Base-by-base conservation (phyloP, 92 coral and sea anemone species). In the Parazoanthus swiftii region DNA sequence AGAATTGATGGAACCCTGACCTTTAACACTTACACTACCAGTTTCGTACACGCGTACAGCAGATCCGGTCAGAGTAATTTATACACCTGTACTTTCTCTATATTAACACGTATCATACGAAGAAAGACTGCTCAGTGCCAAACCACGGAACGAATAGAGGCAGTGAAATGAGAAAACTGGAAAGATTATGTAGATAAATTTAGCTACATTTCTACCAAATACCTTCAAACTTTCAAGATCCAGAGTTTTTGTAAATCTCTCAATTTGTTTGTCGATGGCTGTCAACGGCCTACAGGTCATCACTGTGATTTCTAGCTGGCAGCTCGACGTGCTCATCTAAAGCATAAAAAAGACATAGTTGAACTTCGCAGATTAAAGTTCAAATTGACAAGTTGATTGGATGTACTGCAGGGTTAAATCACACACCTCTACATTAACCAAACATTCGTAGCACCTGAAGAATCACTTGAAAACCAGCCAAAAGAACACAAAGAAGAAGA, bases 221-320 rank as follows among this genome's bases (percentile, higher is more conserved):
- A 97, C 99, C 99, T 97, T 97, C 50, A 97, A 81, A 76, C 88
- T 93, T 15, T 94, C 98, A 16, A 97, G 93, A 58, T 97, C 98
- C 46, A 97, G 88, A 38, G 80, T 86, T 71, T 76, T 91, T 18
- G 94, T 73, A 21, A 95, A 77, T 89, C 82, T 91, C 63, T 93
- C 98, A 33, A 97, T 90, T 58, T 91, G 98, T 71, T 88, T 92
- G 44, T 88, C 76, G 23, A 97, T 88, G 48, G 82, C 66, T 29
- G 87, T 23, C 1, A 93, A 89, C 23, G 93, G 85, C 79, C 93
- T 93, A 78, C 99, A 95, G 15, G 99, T 91, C n/a, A 97, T 78
- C 77, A 97, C 86, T 56, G 94, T 86, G 35, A 97, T 89, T 90
- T 97, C 99, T 65, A 97, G 90, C 89, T 95, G 97, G 67, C 97